Conservation (phyloP, 2,888 invertebrate genomes). For the Synanthedon myopaeformis region DNA sequence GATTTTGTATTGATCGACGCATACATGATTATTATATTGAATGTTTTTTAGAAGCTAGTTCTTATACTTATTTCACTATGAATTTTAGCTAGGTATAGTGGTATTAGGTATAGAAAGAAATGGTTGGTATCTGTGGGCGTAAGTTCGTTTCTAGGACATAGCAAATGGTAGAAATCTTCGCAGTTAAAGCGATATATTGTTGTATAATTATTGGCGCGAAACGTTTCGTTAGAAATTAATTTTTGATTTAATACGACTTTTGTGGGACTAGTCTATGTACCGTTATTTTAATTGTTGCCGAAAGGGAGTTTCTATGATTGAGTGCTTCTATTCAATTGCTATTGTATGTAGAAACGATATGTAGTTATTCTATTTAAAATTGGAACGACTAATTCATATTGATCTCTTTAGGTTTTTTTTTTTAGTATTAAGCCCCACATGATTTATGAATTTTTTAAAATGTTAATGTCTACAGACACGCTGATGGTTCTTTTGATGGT, state of each 20-base stretch:
- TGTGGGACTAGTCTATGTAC: background rate
- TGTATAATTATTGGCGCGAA: slow-evolving; percentile 21
- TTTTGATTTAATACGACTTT: background rate
- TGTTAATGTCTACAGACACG: no score
- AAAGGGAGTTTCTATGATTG: no score
- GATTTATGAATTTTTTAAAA: no score
- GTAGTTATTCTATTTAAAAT: no score
- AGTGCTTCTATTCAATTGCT: no score
- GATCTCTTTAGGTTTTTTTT: no score
- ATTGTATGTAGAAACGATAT: no score
- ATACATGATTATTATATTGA: slow-evolving; percentile 4
- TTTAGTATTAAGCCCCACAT: no score
- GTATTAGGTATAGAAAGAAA: slow-evolving; percentile 65
- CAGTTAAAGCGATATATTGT: slow-evolving; percentile 28
- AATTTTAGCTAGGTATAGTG: slow-evolving; percentile 64
- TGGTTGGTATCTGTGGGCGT: slow-evolving; percentile 55
- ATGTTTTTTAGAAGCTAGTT: slow-evolving; percentile 60
- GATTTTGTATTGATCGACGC: background rate
- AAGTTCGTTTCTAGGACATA: slow-evolving; percentile 60
- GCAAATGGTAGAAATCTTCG: slow-evolving; percentile 61
- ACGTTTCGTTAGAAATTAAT: background rate
- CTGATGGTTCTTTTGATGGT: no score
- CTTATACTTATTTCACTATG: slow-evolving; percentile 68
- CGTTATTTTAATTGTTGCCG: background rate
- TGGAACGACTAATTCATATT: no score